Evolutionary conservation across 2,888 invertebrate genomes (phyloP), one percentile per base, ranked within the genome.

Genomic region (Oscheius myriophilus): DNA sequence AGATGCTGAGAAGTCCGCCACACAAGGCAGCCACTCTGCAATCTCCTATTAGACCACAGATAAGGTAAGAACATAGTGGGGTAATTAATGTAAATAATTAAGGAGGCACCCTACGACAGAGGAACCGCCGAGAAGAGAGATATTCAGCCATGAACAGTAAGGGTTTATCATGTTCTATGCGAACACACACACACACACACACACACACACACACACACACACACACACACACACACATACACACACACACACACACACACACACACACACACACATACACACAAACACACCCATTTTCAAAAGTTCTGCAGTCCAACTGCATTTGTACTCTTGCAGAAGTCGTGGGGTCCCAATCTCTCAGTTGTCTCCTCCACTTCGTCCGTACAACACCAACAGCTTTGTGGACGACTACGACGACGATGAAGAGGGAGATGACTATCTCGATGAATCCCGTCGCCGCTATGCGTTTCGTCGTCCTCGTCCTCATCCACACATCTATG

Each of bases 321-420:
- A n/a, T 23, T 21, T 14, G 7, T 14, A 43, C 7, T 23, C 7
- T 23, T 58, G 11, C 43, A 58, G 46, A 49, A 49, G 49, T 16
- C 25, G 61, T 26, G 61, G 61, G 11, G 61, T 61, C 16, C 61
- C 61, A 14, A 46, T 61, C 14, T 61, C 61, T 11, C 25, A 61
- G 45, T 26, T 61, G 49, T 61, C 61, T n/a, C 23, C 26, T 26
- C 16, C 25, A 14, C 33, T 33, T 6, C 33, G 33, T 33, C 33
- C 33, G 4, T 33, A 33, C 33, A 6, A 33, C 33, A 33, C 33
- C 33, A 33, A 9, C 9, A 33, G 9, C 26, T 61, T 46, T 23
- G 61, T 61, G n/a, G 46, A 61, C 18, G 61, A 61, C 21, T 61
- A 49, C 21, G 58, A 58, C 12, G 58, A 43, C 23, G 46, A 61